phyloP scores from a whole-genome alignment of 2,797 vertebrate genomes.

The Spatula versicolor region DNA sequence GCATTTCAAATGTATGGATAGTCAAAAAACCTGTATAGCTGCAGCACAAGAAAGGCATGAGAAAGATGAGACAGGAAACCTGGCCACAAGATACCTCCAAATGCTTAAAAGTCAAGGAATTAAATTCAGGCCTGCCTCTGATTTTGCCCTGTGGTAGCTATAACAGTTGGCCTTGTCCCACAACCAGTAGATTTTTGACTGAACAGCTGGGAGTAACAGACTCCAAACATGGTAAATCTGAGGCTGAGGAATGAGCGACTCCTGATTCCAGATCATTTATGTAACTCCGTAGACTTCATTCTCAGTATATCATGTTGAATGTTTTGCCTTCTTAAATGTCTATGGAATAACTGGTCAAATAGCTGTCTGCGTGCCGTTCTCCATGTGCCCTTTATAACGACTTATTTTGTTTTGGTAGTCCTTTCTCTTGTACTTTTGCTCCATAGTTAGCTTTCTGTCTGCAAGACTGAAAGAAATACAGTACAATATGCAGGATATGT shows the following conservation, averaged over 20 bases:
- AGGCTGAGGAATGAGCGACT: neutral
- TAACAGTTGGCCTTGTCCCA: neutral
- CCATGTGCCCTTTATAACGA: neutral
- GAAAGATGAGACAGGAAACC: neutral
- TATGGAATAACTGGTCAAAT: neutral
- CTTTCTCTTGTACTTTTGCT: neutral
- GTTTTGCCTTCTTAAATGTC: neutral
- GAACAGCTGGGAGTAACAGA: neutral
- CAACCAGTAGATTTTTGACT: neutral
- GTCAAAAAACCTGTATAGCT: neutral
- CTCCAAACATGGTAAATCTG: neutral
- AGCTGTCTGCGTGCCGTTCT: neutral
- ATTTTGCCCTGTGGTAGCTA: neutral
- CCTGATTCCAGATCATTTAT: neutral
- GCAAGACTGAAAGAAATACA: neutral
- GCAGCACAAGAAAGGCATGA: neutral
- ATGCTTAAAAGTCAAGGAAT: neutral
- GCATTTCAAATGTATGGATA: neutral
- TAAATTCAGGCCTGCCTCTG: neutral
- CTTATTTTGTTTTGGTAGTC: neutral
- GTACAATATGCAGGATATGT: neutral
- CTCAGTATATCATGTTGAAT: neutral
- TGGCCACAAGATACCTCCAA: accelerated
- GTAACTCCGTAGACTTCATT: neutral
- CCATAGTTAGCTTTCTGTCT: neutral